phyloP scores from a whole-genome alignment of 2,888 invertebrate species.

The Cerceris rybyensis region DNA sequence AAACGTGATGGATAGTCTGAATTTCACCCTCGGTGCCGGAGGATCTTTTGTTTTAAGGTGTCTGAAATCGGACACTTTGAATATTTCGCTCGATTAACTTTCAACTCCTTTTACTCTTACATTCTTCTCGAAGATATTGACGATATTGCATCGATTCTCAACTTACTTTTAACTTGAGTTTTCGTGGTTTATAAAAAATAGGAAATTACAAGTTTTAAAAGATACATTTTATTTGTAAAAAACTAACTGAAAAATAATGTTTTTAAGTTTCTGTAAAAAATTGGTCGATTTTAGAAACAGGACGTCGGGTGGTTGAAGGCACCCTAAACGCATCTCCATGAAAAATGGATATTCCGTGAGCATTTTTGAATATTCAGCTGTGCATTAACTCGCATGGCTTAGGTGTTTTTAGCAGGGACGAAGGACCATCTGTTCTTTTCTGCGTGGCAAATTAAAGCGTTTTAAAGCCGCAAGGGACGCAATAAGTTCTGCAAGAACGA shows the following conservation, averaged over 20 bases:
- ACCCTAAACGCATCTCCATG: constrained; percentile 14
- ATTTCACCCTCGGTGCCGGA: constrained; percentile 6
- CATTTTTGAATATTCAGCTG: constrained; percentile 61
- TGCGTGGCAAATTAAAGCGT: constrained; percentile 52
- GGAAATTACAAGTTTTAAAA: too few relatives aligned
- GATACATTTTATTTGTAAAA: too few relatives aligned
- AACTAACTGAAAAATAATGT: too few relatives aligned
- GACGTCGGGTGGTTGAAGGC: neutral
- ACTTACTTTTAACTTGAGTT: too few relatives aligned
- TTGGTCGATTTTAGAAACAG: neutral
- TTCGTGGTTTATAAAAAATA: too few relatives aligned
- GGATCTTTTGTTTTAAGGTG: constrained; percentile 1
- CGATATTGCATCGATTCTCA: neutral
- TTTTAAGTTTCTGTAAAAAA: too few relatives aligned
- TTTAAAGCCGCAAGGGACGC: constrained; percentile 54
- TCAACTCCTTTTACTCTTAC: neutral
- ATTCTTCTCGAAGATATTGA: neutral
- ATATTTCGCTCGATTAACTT: constrained; percentile 1
- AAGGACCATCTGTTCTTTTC: constrained; percentile 62
- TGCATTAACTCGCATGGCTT: constrained; percentile 57
- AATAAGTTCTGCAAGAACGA: constrained; percentile 32
- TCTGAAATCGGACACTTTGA: neutral
- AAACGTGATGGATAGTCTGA: constrained; percentile 60
- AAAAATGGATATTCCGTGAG: constrained; percentile 41
- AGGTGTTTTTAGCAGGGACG: constrained; percentile 36